Base-by-base conservation (phyloP, 1,140 invertebrate species). In the Parasteatoda tepidariorum region DNA sequence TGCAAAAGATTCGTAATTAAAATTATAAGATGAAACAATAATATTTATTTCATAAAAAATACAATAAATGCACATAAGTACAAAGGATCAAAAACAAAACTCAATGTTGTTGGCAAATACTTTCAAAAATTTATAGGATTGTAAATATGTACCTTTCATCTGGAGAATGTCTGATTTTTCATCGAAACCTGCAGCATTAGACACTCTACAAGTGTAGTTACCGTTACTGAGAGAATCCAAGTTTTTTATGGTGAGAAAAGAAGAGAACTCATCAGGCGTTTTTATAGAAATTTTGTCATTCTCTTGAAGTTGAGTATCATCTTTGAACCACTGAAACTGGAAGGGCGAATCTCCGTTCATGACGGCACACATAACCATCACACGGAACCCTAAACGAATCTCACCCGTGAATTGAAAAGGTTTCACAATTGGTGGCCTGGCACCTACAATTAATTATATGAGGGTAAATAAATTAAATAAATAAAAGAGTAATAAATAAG, bases 371-470 rank as follows among this genome's bases (percentile, higher is more conserved):
- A 92, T 91, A 38, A 94, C 88, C 86, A 91, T 90, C 33, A 90
- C 90, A 83, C 91, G 89, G 78, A 90, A 94, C 48, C 94, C 94
- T 86, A 92, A 92, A 62, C 93, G 91, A 70, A 94, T 92, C 30
- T 92, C 92, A 22, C 66, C 41, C 24, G 85, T 55, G 81, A 86
- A 85, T 26, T 79, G 78, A 24, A 84, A 84, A 30, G 79, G 79
- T 61, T 64, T 61, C 5, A 86, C 78, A 33, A 28, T 24, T n/a
- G 85, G 85, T 13, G 38, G 18, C n/a, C n/a, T 78, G 31, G 62
- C 18, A 31, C 64, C 84, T 84, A 4, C 9, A 18, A n/a, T n/a
- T n/a, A n/a, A n/a, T n/a, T n/a, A n/a, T n/a, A n/a, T n/a, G n/a
- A n/a, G n/a, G n/a, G n/a, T n/a, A n/a, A n/a, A n/a, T n/a, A n/a